Percentiles rank a stretch among this genome's conserved stretches.
Evolutionary conservation across 2,113 vertebrate genomes (phyloP).

Genomic region (Hippolais icterina): DNA sequence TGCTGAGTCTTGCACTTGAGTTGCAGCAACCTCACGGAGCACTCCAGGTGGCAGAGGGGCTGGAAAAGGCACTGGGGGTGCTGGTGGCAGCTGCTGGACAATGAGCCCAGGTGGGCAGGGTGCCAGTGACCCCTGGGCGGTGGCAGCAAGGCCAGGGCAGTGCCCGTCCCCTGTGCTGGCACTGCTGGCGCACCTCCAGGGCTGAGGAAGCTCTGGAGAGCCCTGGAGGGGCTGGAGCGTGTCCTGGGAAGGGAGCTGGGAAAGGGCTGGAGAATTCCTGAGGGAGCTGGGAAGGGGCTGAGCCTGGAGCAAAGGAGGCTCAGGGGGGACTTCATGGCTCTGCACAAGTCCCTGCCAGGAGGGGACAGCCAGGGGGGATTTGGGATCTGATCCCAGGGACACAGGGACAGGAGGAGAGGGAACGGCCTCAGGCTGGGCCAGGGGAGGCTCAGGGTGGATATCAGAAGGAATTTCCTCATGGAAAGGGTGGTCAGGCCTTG

Average conservation of each 20-base stretch:
- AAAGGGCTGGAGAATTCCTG: not conserved
- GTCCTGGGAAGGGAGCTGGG: not conserved
- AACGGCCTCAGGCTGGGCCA: not conserved
- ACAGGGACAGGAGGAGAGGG: not conserved
- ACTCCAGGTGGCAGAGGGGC: not conserved
- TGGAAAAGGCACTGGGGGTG: not conserved
- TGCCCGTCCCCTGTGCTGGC: not conserved
- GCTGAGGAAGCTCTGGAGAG: not conserved
- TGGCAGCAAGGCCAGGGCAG: not conserved
- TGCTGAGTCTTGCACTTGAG: not conserved
- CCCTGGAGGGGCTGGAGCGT: not conserved
- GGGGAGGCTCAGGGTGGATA: not conserved
- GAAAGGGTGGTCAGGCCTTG: not conserved
- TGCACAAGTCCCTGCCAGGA: not conserved
- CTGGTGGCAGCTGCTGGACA: not conserved
- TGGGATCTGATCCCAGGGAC: not conserved
- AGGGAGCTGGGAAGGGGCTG: not conserved
- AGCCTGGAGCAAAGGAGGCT: not conserved
- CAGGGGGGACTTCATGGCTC: not conserved
- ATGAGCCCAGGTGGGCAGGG: not conserved
- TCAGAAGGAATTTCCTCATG: accelerated
- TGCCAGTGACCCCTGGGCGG: no score
- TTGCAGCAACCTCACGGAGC: no score
- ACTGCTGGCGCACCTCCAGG: not conserved
- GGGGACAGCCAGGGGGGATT: not conserved